Evolutionary conservation across 2,797 vertebrate species (phyloP).

Genomic region (Hippoglossus hippoglossus): DNA sequence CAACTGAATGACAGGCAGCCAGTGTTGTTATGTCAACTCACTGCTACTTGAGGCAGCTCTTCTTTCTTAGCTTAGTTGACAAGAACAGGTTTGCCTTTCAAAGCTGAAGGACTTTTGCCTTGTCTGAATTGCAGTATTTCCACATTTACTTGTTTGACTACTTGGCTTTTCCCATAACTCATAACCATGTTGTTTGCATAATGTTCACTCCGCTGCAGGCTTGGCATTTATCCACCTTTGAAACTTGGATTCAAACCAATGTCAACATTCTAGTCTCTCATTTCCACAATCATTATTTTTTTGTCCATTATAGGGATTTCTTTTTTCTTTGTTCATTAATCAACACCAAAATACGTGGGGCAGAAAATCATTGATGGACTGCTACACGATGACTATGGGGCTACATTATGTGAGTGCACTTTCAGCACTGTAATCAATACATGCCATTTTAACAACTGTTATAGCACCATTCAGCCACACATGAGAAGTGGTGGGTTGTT

Average conservation of each 20-base stretch:
- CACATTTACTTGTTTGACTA: constrained; percentile 38
- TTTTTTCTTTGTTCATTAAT: background rate
- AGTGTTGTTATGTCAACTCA: background rate
- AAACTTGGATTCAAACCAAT: constrained; percentile 16
- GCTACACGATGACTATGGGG: constrained; percentile 2
- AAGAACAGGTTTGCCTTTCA: constrained; percentile 40
- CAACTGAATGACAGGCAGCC: background rate
- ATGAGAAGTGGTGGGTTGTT: background rate
- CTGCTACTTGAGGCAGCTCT: background rate
- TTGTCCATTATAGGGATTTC: no score
- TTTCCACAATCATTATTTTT: background rate
- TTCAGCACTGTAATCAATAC: constrained; percentile 10
- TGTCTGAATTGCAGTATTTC: constrained; percentile 10
- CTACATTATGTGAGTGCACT: background rate
- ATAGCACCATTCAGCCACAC: background rate
- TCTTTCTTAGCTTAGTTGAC: background rate
- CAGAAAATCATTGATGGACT: background rate
- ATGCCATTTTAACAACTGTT: background rate
- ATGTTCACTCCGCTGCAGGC: constrained; percentile 1
- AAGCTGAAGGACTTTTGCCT: constrained; percentile 2
- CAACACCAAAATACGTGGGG: no score
- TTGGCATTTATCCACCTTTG: constrained; percentile 6
- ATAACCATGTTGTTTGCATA: constrained; percentile 24
- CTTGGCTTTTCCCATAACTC: constrained; percentile 10
- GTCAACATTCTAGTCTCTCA: constrained; percentile 3